Base-by-base conservation (phyloP, 2,888 invertebrate species). In the Dynastes grantii region DNA sequence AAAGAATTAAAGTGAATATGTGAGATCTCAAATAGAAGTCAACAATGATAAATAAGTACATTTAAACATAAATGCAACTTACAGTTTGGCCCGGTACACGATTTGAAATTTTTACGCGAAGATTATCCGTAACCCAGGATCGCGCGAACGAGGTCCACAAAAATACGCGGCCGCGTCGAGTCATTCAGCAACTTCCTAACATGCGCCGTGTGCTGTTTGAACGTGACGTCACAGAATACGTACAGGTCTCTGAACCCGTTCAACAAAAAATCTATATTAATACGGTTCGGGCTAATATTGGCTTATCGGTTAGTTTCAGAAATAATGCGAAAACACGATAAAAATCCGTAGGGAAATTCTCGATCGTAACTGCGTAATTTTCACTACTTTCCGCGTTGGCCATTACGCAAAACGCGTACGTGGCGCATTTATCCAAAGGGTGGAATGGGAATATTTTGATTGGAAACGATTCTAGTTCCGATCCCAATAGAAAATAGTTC, bases 161-260 rank as follows among this genome's bases (percentile, higher is more conserved):
- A 61, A 71, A 11, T 11, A 73, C 80, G 81, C 45, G 80, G 77
- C 84, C 84, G 84, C 81, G 84, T 76, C 77, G 81, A 82, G 83
- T 75, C 80, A 78, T 81, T 80, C 82, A 81, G 80, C 80, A 83
- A 86, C 87, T 87, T 87, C 87, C 87, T 86, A 84, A 84, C 87
- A 87, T 87, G 87, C 87, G 87, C 87, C 83, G 77, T 85, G 78
- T 78, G 80, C 78, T 78, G 76, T 82, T 79, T 82, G 78, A 80
- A 80, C 80, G 81, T 84, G 83, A 84, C 84, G 84, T 83, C 84
- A 84, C 79, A 32, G 79, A 83, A 81, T 81, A 83, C 81, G 83
- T 83, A 81, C 81, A 83, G 83, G 83, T 84, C 84, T 80, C 82
- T 84, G 83, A 84, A 84, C 84, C 81, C 83, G 80, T 79, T 80